Evolutionary conservation across 1,140 invertebrate genomes (phyloP).

Genomic region (Polyergus mexicanus): DNA sequence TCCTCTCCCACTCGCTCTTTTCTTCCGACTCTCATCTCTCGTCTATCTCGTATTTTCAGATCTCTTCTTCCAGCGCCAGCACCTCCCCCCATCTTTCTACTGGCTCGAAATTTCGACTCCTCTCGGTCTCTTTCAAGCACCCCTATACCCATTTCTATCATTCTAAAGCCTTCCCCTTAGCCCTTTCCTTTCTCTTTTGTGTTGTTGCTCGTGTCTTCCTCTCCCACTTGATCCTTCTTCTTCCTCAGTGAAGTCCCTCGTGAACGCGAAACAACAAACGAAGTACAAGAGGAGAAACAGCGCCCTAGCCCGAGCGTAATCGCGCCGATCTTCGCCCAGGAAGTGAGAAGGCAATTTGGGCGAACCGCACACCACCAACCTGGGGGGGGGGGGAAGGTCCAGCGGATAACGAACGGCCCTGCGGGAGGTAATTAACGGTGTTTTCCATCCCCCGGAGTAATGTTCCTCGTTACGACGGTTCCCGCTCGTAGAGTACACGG

Average conservation of each 20-base stretch:
- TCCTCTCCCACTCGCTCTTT: conserved; percentile 65
- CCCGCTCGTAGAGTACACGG: conserved; percentile 68
- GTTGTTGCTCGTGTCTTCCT: background rate
- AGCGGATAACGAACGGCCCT: conserved; percentile 83
- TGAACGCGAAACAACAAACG: conserved; percentile 79
- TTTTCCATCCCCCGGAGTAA: conserved; percentile 83
- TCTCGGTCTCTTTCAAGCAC: conserved; percentile 55
- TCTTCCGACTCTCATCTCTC: conserved; percentile 42
- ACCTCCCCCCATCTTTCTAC: background rate
- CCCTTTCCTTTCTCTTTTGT: conserved; percentile 34
- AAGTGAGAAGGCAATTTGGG: conserved; percentile 85
- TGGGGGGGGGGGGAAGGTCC: conserved; percentile 71
- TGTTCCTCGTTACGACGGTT: conserved; percentile 84
- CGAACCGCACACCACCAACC: conserved; percentile 77
- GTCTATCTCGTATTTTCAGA: conserved; percentile 46
- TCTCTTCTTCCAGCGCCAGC: conserved; percentile 61
- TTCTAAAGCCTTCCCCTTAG: conserved; percentile 62
- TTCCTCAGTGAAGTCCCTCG: conserved; percentile 7
- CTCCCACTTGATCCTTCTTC: background rate
- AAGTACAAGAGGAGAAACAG: conserved; percentile 63
- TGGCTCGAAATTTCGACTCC: conserved; percentile 54
- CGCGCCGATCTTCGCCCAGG: conserved; percentile 81
- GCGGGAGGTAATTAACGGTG: conserved; percentile 84
- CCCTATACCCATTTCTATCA: conserved; percentile 57
- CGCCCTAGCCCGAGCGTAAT: conserved; percentile 73